phyloP scores from a whole-genome alignment of 2,113 vertebrate genomes.

The Heteronetta atricapilla region DNA sequence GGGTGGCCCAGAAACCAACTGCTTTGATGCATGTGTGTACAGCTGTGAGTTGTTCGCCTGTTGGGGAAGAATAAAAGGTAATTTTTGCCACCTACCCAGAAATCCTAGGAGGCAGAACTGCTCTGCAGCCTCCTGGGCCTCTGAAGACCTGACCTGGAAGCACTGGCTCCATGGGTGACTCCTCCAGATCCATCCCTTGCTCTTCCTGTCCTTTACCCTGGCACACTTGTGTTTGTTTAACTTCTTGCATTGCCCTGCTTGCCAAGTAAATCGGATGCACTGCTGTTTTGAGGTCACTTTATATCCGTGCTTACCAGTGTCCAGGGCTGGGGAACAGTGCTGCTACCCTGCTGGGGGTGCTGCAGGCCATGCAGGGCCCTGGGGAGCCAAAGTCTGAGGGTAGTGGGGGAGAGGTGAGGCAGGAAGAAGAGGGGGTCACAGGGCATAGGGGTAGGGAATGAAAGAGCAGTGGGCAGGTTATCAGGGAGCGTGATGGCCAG shows the following conservation, averaged over 20 bases:
- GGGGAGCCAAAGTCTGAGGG: neutral
- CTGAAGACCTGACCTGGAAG: neutral
- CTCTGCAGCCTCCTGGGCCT: neutral
- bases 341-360: fast-evolving
- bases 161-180: fast-evolving
- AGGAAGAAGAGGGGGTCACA: fast-evolving
- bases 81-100: neutral
- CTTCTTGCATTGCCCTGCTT: neutral
- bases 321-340: fast-evolving
- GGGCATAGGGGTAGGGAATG: fast-evolving
- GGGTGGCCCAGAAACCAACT: neutral
- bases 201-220: neutral
- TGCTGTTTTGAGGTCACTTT: neutral
- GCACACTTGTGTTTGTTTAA: neutral
- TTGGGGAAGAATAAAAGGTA: neutral
- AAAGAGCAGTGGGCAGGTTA: neutral
- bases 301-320: fast-evolving
- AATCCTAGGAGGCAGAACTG: neutral
- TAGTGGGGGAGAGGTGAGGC: fast-evolving
- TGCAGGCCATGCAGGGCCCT: neutral
- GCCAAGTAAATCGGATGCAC: fast-evolving
- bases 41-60: neutral
- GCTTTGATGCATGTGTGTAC: fast-evolving
- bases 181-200: neutral
- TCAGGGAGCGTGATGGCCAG: no score